Base-by-base conservation (phyloP, 2,888 invertebrate species). In the Autographa pulchrina region DNA sequence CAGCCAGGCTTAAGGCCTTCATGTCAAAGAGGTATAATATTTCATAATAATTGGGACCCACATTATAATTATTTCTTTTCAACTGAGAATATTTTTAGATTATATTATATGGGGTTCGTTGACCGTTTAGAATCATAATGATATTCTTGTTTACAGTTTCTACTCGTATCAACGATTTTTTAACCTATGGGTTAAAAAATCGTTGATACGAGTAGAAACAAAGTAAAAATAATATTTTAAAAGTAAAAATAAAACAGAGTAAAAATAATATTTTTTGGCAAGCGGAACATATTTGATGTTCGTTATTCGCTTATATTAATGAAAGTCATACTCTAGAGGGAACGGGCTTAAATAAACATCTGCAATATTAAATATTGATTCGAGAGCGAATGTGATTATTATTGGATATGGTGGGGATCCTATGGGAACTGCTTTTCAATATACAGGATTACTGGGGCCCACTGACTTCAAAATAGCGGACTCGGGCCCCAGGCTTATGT, bases 331-430 rank as follows among this genome's bases (percentile, higher is more conserved):
- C 77, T 71, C 79, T 68, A 75, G 72, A 62, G 78, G 65, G 52
- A 72, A 63, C 69, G 65, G 64, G 67, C 38, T 72, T 62, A 69
- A 73, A 81, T 79, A 74, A 75, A 82, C 78, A 78, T 82, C 74
- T 70, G 62, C n/a, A 61, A 70, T 78, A 82, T 82, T 82, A 82
- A 82, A 82, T 82, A 82, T 82, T 82, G 78, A 82, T 80, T 66
- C 56, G 59, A 18, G 31, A 60, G 69, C 68, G 70, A 73, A 66
- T 77, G 66, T 80, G 71, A 25, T 2, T 2, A 25, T 25, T 25
- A 25, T 25, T 25, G 25, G 70, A 75, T 80, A 82, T 68, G 69
- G 72, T 18, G 38, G 8, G 61, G 62, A 35, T 79, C 67, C 76
- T 72, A 65, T 31, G 58, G 75, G 59, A 65, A 14, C 5, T 31